Evolutionary conservation across 2,888 invertebrate genomes (phyloP), one percentile per base, ranked within the genome.

Genomic region (Volucella inflata): DNA sequence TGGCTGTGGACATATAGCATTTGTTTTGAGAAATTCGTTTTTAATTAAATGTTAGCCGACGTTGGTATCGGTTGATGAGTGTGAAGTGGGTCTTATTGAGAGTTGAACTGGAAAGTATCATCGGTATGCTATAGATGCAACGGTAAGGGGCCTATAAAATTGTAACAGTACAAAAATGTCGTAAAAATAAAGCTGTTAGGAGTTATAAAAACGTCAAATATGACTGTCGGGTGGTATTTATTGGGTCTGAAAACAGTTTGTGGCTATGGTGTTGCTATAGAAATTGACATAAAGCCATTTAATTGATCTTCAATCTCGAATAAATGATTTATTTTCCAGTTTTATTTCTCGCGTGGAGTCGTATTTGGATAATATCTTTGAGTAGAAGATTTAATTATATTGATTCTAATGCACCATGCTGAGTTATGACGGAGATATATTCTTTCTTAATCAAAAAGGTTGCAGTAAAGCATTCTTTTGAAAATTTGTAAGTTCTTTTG

Each of bases 171-270:
- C 50, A 71, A 30, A 21, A 16, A 14, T 55, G 50, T 59, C 50
- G n/a, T 42, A 36, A 4, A 64, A 53, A 21, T 76, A 67, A 67
- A 76, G 44, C 11, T n/a, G 42, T 44, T 16, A 10, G 42, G 44
- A 51, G 60, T 72, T 62, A 44, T 72, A 72, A 72, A 72, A 62
- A 53, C 30, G 44, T 71, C 48, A 59, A 40, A 40, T 48, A 50
- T n/a, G 48, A 21, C 70, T 48, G 46, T 70, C 46, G 17, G n/a
- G 30, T 36, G 14, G 14, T 40, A 40, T 57, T 57, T 57, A 57
- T 57, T 40, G 16, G 30, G 40, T 1, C 9, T 14, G 3, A 57
- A 57, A 57, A n/a, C 38, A 38, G n/a, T 57, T 3, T 38, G 36
- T 57, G 36, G 14, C 14, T 57, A n/a, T 14, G 14, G n/a, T 48